These are phyloP conservation scores for Plectropomus leopardus DNA, from an alignment of 2,113 vertebrate species.

Conservation along the genomic window DNA sequence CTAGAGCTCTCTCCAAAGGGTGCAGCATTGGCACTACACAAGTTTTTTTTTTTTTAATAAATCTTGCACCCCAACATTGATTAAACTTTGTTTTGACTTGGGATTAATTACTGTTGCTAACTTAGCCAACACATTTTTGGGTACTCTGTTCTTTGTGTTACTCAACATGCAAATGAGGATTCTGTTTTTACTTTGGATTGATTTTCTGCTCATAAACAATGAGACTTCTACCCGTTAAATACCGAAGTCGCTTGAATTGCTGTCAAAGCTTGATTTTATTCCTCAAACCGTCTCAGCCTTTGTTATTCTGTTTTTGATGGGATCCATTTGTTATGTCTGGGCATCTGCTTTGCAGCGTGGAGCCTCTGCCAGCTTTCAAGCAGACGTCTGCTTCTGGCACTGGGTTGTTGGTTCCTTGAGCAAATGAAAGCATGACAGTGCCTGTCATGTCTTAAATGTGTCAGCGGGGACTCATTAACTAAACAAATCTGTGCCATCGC, in stretches of 20 bases:
- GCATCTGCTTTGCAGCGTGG: constrained; percentile 64
- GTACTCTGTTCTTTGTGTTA: constrained; percentile 7
- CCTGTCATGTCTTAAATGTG: constrained; percentile 77
- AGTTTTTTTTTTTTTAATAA: constrained; percentile 1
- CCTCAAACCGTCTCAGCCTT: constrained; percentile 49
- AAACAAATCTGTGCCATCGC: constrained; percentile 78
- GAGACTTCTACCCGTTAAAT: constrained; percentile 33
- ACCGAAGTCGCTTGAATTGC: constrained; percentile 44
- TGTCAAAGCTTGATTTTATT: constrained; percentile 56
- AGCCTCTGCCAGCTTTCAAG: constrained; percentile 69
- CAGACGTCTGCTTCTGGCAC: constrained; percentile 75
- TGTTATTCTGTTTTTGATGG: constrained; percentile 64
- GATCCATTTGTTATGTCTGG: constrained; percentile 71
- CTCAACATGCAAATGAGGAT: constrained; percentile 36
- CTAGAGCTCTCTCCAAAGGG: neutral
- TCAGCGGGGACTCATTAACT: constrained; percentile 82
- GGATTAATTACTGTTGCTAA: constrained; percentile 20
- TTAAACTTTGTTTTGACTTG: neutral
- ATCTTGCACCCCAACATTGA: neutral
- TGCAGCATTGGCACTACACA: neutral
- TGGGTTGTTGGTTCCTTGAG: constrained; percentile 65
- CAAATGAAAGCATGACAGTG: constrained; percentile 73
- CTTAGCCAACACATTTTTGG: neutral
- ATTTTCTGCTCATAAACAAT: constrained; percentile 40
- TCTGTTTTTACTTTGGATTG: constrained; percentile 20